phyloP scores from a whole-genome alignment of 1,140 invertebrate species.

The Contarinia nasturtii region DNA sequence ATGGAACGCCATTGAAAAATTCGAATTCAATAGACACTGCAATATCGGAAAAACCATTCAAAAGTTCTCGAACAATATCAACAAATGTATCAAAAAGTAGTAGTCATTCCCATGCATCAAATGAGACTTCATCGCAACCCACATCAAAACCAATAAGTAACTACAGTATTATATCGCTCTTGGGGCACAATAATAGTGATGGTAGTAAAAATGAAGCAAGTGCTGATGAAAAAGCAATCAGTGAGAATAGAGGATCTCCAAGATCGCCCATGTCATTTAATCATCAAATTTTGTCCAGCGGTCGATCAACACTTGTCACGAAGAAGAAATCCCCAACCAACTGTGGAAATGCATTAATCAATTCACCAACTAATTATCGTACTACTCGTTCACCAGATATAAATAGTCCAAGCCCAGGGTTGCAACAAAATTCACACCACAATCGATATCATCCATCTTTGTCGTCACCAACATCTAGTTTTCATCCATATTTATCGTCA shows the following conservation, averaged over 20 bases:
- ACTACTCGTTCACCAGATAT: neutral
- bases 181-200: slow-evolving; percentile 31
- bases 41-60: too few species aligned
- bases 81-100: neutral
- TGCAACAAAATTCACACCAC: neutral
- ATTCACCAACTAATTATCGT: slow-evolving; percentile 1
- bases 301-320: slow-evolving; percentile 2
- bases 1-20: neutral
- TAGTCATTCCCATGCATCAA: slow-evolving; percentile 6
- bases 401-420: neutral
- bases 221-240: neutral
- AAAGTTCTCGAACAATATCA: too few species aligned
- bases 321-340: neutral
- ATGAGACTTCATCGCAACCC: slow-evolving; percentile 6
- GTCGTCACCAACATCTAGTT: neutral
- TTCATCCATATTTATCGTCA: slow-evolving; percentile 3
- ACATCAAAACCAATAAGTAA: slow-evolving; percentile 28
- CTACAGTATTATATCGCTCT: slow-evolving; percentile 57
- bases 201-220: neutral
- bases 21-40: too few species aligned
- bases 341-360: neutral
- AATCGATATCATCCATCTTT: neutral
- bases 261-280: neutral
- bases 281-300: neutral
- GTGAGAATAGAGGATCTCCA: neutral